These are phyloP conservation scores for Sylvietta virens DNA, from an alignment of 2,113 vertebrate species.

Conservation along the genomic window DNA sequence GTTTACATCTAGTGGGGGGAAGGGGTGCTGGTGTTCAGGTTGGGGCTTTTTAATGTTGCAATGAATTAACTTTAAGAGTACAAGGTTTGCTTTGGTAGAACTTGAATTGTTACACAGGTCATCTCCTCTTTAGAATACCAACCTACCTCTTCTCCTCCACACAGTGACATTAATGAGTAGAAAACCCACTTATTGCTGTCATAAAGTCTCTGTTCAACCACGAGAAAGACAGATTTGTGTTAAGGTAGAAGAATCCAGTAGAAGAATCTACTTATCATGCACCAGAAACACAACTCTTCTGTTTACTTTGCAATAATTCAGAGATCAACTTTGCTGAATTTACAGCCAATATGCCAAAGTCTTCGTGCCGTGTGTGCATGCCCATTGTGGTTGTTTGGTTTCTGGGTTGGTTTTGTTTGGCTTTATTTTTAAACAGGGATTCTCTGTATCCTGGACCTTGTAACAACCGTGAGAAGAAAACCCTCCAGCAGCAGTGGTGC, in stretches of 20 bases:
- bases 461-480: background rate
- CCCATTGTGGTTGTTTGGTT: accelerated
- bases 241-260: background rate
- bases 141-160: background rate
- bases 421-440: background rate
- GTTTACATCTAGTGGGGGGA: background rate
- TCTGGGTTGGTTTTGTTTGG: background rate
- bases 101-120: background rate
- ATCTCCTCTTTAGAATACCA: background rate
- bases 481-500: background rate
- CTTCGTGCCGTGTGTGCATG: accelerated
- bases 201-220: background rate
- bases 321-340: background rate
- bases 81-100: background rate
- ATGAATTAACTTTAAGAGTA: background rate
- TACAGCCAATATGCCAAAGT: background rate
- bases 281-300: background rate
- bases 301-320: background rate
- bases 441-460: background rate
- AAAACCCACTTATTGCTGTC: background rate
- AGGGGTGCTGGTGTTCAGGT: background rate
- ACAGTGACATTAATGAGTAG: background rate
- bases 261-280: background rate
- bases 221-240: background rate
- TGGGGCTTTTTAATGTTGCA: background rate